A percentile compares a stretch with the other conserved stretches of the same genome.
Conservation (phyloP, 2,797 vertebrate species). For the Saxicola maurus region DNA sequence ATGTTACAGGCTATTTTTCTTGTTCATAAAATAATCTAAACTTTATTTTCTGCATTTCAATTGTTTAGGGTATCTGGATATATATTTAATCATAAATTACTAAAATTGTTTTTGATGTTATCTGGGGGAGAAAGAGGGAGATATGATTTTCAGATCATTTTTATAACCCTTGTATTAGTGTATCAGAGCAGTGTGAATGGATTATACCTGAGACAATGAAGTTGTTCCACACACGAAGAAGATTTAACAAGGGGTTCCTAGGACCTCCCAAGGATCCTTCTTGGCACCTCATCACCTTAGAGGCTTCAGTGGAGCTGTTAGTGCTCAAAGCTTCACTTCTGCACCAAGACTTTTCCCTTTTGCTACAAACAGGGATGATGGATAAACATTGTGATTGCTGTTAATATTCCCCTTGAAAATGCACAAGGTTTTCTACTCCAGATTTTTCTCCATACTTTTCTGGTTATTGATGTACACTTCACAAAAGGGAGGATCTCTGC, state of each 20-base stretch:
- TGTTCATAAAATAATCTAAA: not conserved
- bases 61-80: not conserved
- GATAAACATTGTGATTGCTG: not conserved
- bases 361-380: not conserved
- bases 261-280: not conserved
- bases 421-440: not conserved
- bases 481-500: not conserved
- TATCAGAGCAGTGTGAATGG: not conserved
- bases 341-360: not conserved
- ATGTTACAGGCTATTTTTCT: not conserved
- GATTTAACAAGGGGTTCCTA: not conserved
- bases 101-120: not conserved
- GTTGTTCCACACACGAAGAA: not conserved
- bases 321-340: not conserved
- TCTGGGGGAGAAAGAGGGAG: not conserved
- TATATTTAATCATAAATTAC: not conserved
- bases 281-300: not conserved
- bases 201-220: not conserved
- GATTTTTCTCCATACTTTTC: not conserved
- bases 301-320: not conserved
- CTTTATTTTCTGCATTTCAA: not conserved
- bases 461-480: not conserved
- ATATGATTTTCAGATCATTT: not conserved
- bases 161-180: not conserved
- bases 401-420: not conserved